Evolutionary conservation across 2,888 invertebrate genomes (phyloP), one percentile per base, ranked within the genome.

Genomic region (Cryptus viduatorius): DNA sequence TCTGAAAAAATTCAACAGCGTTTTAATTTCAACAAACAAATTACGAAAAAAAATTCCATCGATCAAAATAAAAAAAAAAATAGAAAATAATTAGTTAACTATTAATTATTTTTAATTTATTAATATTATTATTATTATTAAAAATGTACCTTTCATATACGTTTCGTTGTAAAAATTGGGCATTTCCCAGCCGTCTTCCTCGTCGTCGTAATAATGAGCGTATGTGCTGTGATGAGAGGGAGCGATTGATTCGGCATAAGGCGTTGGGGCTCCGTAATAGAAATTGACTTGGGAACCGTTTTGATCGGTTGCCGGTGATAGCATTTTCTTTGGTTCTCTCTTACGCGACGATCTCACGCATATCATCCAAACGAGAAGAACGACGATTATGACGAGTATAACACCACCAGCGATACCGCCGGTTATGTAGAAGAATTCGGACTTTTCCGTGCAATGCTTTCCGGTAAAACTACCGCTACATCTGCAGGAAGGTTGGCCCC

Each of bases 171-270:
- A 98, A 94, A 98, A 98, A 94, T 98, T 98, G 0, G 98, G 98
- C 98, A 98, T 98, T 93, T 98, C 98, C 98, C 98, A 98, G 67
- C 98, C 98, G 90, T 98, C 98, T 94, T 98, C 98, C 92, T 98
- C 98, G 89, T 98, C 98, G 92, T 98, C 98, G 90, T 98, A 98
- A 93, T 98, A 98, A 93, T 98, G 98, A 3, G 98, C 98, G 94
- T 98, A 98, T 0, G 98, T 98, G 68, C 98, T 98, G 92, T 98
- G 98, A 94, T 98, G 98, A 5, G 98, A 98, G 0, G 98, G 98
- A 0, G 98, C 98, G 89, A 98, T 98, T 78, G 98, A 98, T 93
- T 98, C 98, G 69, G 98, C 98, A 94, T 98, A 98, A 0, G 98
- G 98, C 4, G 98, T 98, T 77, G 98, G 98, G 0, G 98, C 98